A percentile compares a stretch with the other conserved stretches of the same genome.
These are phyloP conservation scores for Muscicapa striata DNA, from an alignment of 2,797 vertebrate genomes.

Conservation along the genomic window DNA sequence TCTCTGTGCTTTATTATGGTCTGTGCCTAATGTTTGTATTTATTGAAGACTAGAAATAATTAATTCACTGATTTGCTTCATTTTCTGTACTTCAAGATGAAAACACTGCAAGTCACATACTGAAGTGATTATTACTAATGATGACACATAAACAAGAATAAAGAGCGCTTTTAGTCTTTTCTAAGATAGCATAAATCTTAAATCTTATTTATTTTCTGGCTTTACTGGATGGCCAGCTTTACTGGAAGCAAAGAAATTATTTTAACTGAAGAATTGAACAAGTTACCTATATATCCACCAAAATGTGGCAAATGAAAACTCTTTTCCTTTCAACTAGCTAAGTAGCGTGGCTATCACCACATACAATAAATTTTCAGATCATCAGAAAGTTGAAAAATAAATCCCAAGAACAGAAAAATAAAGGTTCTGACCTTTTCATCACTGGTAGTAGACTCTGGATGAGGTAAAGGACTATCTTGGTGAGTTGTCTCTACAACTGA, in stretches of 20 bases:
- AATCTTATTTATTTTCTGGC: background rate
- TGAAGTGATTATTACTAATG: background rate
- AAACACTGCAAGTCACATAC: background rate
- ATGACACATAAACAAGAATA: background rate
- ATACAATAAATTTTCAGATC: background rate
- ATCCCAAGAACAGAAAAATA: background rate
- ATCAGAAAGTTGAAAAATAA: background rate
- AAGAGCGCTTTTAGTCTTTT: background rate
- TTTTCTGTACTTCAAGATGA: background rate
- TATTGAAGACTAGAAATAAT: background rate
- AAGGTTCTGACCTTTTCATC: conserved; percentile 91
- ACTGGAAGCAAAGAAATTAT: background rate
- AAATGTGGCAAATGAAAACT: accelerated
- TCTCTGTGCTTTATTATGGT: background rate
- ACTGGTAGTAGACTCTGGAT: conserved; percentile 95
- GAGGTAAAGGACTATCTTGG: conserved; percentile 95
- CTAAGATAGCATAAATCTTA: background rate
- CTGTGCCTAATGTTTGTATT: background rate
- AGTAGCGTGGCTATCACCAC: background rate
- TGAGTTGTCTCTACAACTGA: conserved; percentile 87
- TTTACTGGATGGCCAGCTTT: background rate
- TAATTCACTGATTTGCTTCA: background rate
- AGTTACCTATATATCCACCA: background rate
- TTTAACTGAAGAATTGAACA: background rate
- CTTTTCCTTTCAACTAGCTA: background rate